Conservation (phyloP, 2,888 invertebrate species). For the Hypena proboscidalis region DNA sequence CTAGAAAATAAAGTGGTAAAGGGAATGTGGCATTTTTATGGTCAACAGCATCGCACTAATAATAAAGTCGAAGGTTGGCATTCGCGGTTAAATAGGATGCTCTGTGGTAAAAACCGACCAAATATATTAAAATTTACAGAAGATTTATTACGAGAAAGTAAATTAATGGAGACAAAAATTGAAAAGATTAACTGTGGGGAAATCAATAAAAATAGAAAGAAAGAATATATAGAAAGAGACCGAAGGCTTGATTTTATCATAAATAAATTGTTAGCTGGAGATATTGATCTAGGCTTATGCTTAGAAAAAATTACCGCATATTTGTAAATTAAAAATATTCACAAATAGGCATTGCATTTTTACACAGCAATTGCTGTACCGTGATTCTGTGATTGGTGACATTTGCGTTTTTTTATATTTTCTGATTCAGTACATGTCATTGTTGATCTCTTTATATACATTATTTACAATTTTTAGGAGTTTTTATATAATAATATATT, state of each 20-base stretch:
- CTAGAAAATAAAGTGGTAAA: neutral
- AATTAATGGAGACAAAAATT: neutral
- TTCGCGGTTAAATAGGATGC: neutral
- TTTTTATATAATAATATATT: too few species aligned
- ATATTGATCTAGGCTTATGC: neutral
- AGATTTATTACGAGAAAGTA: neutral
- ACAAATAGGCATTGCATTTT: too few species aligned
- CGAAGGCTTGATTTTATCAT: neutral
- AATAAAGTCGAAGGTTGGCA: constrained; percentile 5
- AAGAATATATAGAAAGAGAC: neutral
- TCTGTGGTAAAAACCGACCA: constrained; percentile 1
- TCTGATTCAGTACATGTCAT: too few species aligned
- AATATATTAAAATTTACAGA: constrained; percentile 1
- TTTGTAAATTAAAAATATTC: too few species aligned
- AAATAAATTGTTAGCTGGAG: neutral
- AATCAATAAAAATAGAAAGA: neutral
- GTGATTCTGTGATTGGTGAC: too few species aligned
- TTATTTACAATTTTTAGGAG: too few species aligned
- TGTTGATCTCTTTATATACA: too few species aligned
- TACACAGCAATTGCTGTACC: too few species aligned
- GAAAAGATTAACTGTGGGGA: neutral
- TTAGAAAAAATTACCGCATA: too few species aligned
- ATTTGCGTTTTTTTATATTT: too few species aligned
- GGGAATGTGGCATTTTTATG: neutral
- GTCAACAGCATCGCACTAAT: neutral